A percentile compares a stretch with the other conserved stretches of the same genome.
These are phyloP conservation scores for Colletes collaris DNA, from an alignment of 2,888 invertebrate genomes.

Conservation along the genomic window DNA sequence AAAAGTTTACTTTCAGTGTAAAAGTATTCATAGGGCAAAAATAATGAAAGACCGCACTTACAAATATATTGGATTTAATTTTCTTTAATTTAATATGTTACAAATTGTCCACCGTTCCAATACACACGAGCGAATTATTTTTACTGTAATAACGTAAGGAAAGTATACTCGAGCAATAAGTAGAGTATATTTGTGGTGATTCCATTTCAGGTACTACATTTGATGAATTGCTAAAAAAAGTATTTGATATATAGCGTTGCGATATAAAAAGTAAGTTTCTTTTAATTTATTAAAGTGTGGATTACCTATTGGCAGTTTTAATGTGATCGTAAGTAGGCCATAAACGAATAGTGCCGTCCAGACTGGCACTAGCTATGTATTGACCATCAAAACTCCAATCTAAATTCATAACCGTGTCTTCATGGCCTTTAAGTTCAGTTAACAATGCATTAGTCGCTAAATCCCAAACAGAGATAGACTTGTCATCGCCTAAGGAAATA, in stretches of 20 bases:
- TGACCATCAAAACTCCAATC: slow-evolving; percentile 82
- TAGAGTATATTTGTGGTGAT: slow-evolving; percentile 76
- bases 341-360: slow-evolving; percentile 78
- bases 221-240: slow-evolving; percentile 72
- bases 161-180: slow-evolving; percentile 80
- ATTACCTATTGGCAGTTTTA: slow-evolving; percentile 74
- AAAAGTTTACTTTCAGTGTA: slow-evolving; percentile 21
- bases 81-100: slow-evolving; percentile 37
- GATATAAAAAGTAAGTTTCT: neutral
- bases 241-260: slow-evolving; percentile 3
- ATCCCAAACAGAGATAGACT: slow-evolving; percentile 80
- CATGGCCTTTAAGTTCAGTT: slow-evolving; percentile 80
- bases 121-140: slow-evolving; percentile 80
- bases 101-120: slow-evolving; percentile 73
- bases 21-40: slow-evolving; percentile 4
- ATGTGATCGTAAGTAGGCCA: slow-evolving; percentile 79
- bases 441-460: slow-evolving; percentile 78
- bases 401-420: slow-evolving; percentile 81
- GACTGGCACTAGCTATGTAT: slow-evolving; percentile 80
- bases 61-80: slow-evolving; percentile 53
- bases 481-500: slow-evolving; percentile 77
- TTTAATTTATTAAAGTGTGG: neutral
- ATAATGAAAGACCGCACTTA: slow-evolving; percentile 47
- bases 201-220: slow-evolving; percentile 67
- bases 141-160: slow-evolving; percentile 80